Conservation (phyloP, 2,113 vertebrate species). For the Corvus moneduloides region DNA sequence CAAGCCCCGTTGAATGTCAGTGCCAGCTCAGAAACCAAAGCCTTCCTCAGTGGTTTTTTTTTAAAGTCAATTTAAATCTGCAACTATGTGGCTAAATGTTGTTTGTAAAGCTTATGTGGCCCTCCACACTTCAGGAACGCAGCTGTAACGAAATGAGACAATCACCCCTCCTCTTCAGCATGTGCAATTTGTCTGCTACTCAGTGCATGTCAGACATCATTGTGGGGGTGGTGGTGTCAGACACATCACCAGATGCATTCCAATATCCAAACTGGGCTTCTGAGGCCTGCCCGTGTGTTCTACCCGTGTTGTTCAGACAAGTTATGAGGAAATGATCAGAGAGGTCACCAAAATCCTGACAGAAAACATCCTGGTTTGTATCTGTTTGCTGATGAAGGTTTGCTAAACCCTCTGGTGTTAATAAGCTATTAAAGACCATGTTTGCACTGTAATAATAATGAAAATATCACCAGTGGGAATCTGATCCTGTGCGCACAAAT, state of each 20-base stretch:
- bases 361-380: neutral
- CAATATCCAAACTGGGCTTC: neutral
- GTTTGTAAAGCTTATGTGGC: neutral
- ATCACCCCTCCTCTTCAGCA: neutral
- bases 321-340: neutral
- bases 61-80: neutral
- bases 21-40: neutral
- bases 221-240: neutral
- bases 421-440: neutral
- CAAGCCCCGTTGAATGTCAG: neutral
- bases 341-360: neutral
- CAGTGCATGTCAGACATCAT: neutral
- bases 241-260: neutral
- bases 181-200: neutral
- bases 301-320: neutral
- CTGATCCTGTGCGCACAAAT: neutral
- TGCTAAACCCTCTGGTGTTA: neutral
- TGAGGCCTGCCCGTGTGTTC: neutral
- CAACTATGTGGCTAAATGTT: neutral
- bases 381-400: constrained; percentile 22
- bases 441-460: constrained; percentile 21
- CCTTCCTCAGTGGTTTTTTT: too few species aligned
- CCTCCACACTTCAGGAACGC: neutral
- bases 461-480: constrained; percentile 4
- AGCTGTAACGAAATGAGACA: neutral